A percentile compares a stretch with the other conserved stretches of the same genome.
Conservation (phyloP, 2,113 vertebrate genomes). For the Cinclus mexicanus region DNA sequence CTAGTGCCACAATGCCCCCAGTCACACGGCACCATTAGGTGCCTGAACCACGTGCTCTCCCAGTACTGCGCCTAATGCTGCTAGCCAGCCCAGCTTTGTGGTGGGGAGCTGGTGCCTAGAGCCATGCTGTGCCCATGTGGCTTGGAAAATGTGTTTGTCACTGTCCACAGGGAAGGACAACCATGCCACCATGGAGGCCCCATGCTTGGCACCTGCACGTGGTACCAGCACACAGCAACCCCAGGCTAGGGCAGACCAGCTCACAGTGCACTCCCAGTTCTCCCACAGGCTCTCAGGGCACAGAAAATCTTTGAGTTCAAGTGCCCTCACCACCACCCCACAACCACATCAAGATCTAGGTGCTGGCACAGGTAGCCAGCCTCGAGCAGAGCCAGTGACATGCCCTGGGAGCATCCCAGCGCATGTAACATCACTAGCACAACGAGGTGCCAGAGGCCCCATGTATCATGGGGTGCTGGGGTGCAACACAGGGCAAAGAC, state of each 20-base stretch:
- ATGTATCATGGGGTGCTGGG: not conserved
- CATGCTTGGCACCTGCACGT: not conserved
- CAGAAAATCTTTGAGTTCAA: not conserved
- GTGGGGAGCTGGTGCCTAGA: rapidly evolving
- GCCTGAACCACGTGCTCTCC: rapidly evolving
- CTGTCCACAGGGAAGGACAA: rapidly evolving
- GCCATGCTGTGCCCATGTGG: rapidly evolving
- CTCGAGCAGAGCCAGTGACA: rapidly evolving
- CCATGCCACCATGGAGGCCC: not conserved
- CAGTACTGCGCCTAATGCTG: not conserved
- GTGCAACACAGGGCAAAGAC: not conserved
- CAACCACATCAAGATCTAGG: slow-evolving; percentile 6
- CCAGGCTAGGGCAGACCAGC: not conserved
- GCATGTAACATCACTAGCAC: not conserved
- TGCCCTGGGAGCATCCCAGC: rapidly evolving
- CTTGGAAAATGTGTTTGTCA: not conserved
- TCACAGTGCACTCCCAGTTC: not conserved
- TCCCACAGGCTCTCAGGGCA: not conserved
- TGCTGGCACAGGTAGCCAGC: not conserved
- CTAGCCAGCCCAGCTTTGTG: not conserved
- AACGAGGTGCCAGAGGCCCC: not conserved
- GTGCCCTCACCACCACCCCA: not conserved
- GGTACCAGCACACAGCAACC: not conserved
- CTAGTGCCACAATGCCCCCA: not conserved
- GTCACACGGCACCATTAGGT: not conserved